Conservation (phyloP, 2,797 vertebrate genomes). For the Labeo calbasu region DNA sequence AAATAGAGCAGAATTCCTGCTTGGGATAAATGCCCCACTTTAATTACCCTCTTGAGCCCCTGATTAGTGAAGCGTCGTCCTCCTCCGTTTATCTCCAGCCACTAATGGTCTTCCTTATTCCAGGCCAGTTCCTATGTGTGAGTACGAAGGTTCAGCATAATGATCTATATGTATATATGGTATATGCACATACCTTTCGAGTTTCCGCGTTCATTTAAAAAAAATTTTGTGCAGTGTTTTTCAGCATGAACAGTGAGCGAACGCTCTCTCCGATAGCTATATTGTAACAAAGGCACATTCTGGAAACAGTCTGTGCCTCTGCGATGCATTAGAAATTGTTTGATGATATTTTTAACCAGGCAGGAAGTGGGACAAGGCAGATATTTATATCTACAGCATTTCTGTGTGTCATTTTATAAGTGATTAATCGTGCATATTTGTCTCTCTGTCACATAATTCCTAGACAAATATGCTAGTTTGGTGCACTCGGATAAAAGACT, state of each 20-base stretch:
- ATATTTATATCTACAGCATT: slow-evolving; percentile 57
- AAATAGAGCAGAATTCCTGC: slow-evolving; percentile 48
- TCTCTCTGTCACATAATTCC: slow-evolving; percentile 23
- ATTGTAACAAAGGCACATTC: slow-evolving; percentile 29
- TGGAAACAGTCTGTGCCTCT: slow-evolving; percentile 34
- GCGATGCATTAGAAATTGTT: slow-evolving; percentile 54
- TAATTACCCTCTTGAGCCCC: slow-evolving; percentile 41
- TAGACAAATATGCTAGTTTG: slow-evolving; percentile 9
- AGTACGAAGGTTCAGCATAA: not conserved
- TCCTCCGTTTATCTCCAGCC: slow-evolving; percentile 26
- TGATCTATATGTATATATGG: too few species aligned
- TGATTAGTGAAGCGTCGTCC: slow-evolving; percentile 17
- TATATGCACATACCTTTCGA: not conserved
- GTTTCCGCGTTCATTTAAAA: not conserved
- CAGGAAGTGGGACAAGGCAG: slow-evolving; percentile 63
- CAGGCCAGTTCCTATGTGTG: not conserved
- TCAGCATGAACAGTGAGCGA: not conserved
- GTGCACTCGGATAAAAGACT: not conserved
- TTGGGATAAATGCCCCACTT: slow-evolving; percentile 49
- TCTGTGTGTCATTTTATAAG: slow-evolving; percentile 26
- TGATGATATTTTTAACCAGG: slow-evolving; percentile 69
- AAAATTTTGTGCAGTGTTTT: not conserved
- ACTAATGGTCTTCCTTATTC: slow-evolving; percentile 7
- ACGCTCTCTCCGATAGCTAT: not conserved
- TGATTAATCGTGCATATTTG: slow-evolving; percentile 39